Evolutionary conservation across 2,888 invertebrate genomes (phyloP).

Genomic region (Clitarchus hookeri): DNA sequence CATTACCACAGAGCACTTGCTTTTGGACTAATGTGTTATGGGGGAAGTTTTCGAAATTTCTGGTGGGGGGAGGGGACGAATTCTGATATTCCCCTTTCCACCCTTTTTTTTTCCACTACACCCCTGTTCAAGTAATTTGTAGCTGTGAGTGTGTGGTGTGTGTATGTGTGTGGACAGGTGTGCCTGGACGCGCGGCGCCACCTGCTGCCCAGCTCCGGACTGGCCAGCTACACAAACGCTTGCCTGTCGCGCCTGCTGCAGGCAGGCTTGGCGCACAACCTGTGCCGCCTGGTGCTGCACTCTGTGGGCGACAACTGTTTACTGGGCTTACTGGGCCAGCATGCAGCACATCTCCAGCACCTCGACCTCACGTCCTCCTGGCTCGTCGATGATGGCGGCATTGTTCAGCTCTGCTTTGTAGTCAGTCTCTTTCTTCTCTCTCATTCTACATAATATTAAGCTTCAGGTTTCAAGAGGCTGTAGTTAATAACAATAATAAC

Average conservation of each 20-base stretch:
- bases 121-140: too few relatives aligned
- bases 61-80: too few relatives aligned
- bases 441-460: too few relatives aligned
- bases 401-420: constrained; percentile 41
- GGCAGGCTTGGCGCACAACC: constrained; percentile 46
- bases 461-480: too few relatives aligned
- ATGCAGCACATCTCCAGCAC: constrained; percentile 47
- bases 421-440: constrained; percentile 26
- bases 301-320: constrained; percentile 48
- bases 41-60: too few relatives aligned
- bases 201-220: constrained; percentile 42
- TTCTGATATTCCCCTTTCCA: too few relatives aligned
- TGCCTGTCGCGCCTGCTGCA: constrained; percentile 40
- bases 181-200: constrained; percentile 34
- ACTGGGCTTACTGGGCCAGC: constrained; percentile 46
- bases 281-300: constrained; percentile 46
- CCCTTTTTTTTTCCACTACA: too few relatives aligned
- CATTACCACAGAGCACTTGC: too few relatives aligned
- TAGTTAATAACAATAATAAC: too few relatives aligned
- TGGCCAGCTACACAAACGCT: constrained; percentile 24
- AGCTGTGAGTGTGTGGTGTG: background rate
- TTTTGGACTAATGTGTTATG: too few relatives aligned
- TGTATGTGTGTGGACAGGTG: constrained; percentile 25
- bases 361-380: constrained; percentile 49
- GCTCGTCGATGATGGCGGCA: constrained; percentile 49